Base-by-base conservation (phyloP, 2,888 invertebrate species). In the Miltochrista miniata region DNA sequence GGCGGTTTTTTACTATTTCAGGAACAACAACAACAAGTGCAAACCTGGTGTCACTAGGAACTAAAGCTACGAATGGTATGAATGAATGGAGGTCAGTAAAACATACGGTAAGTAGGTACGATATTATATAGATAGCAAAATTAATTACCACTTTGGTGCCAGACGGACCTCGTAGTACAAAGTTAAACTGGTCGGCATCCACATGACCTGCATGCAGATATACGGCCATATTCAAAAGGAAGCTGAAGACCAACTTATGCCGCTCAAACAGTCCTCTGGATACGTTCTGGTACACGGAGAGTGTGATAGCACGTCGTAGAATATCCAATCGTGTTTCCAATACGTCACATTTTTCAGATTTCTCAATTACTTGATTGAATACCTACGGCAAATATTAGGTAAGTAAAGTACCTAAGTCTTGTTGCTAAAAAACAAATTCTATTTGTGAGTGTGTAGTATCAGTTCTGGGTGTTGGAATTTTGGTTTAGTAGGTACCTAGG, bases 241-340 rank as follows among this genome's bases (percentile, higher is more conserved):
- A 96, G 74, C 96, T 97, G 79, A 96, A 98, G 49, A 98, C 95
- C 0, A 98, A 92, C 84, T 98, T 98, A 85, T 98, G 97, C 54
- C 95, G 93, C 80, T 98, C 98, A 76, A 98, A 98, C 9, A 98
- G 92, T 0, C 98, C 98, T 48, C 98, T 93, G 0, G 98, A 97
- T 31, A 98, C 95, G 74, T 97, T 98, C 8, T 94, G 94, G 76
- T 97, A 98, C 36, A 98, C 94, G 0, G 96, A 94, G 46, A 95
- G 91, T 0, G 97, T 96, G 63, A 97, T 97, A 81, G 96, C 96
- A 13, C 93, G 88, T 67, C 95, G 94, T 1, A 98, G 87, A 54
- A 94, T 94, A 14, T 93, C 84, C 30, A 98, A 89, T 10, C 98
- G 93, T 10, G 87, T 84, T 29, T 94, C 93, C 8, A 97, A 89